These are phyloP conservation scores for Nasonovia ribisnigri DNA, from an alignment of 2,888 invertebrate genomes.

Conservation along the genomic window DNA sequence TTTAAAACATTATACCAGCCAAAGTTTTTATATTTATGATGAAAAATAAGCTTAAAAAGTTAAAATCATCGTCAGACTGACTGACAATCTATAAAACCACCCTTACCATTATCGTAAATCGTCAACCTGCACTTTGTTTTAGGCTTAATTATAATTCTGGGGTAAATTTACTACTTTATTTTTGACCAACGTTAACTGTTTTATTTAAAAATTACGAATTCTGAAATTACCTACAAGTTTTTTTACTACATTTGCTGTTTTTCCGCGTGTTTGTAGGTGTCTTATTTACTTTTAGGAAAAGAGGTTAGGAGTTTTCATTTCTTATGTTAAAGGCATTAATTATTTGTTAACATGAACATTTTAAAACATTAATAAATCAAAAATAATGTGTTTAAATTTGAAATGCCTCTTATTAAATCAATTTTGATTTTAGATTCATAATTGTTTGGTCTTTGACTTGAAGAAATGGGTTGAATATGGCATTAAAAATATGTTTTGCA, in stretches of 20 bases:
- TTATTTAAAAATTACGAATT: not conserved
- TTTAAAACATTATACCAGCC: not conserved
- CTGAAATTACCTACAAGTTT: not conserved
- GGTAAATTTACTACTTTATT: not conserved
- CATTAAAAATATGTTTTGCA: not conserved
- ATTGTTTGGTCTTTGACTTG: not conserved
- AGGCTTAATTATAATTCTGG: not conserved
- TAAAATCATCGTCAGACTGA: not conserved
- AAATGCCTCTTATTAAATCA: not conserved
- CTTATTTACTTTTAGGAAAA: not conserved
- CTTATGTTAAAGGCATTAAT: not conserved
- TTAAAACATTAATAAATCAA: not conserved
- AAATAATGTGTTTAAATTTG: not conserved
- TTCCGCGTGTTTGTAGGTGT: not conserved
- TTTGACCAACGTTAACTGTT: not conserved
- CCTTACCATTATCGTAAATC: not conserved
- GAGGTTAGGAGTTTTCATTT: not conserved
- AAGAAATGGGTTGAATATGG: not conserved
- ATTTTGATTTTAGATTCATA: not conserved
- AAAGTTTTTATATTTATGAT: not conserved
- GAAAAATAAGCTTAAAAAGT: not conserved
- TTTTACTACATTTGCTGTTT: not conserved
- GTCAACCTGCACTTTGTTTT: not conserved
- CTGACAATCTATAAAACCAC: not conserved
- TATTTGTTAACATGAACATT: not conserved